A percentile compares a stretch with the other conserved stretches of the same genome.
phyloP scores from a whole-genome alignment of 2,888 invertebrate genomes.

The Orgyia antiqua region DNA sequence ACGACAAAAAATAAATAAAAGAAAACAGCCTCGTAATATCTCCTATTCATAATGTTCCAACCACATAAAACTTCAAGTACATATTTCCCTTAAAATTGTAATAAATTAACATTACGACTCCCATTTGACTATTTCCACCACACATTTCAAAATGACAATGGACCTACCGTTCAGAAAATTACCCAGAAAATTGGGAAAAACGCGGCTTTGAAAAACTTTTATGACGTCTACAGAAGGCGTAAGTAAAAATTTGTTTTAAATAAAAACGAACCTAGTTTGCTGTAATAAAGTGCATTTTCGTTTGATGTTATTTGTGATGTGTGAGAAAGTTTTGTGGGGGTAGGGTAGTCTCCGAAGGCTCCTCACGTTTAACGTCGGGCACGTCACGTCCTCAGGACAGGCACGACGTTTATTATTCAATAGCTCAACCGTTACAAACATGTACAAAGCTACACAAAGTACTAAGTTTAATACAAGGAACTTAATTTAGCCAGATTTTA shows the following conservation, averaged over 20 bases:
- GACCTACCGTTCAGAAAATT: slow-evolving; percentile 39
- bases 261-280: slow-evolving; percentile 31
- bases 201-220: slow-evolving; percentile 46
- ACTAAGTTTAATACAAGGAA: slow-evolving; percentile 22
- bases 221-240: slow-evolving; percentile 22
- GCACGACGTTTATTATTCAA: slow-evolving; percentile 63
- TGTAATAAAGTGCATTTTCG: slow-evolving; percentile 49
- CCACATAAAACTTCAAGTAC: slow-evolving; percentile 20
- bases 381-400: slow-evolving; percentile 39
- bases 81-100: slow-evolving; percentile 29
- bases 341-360: slow-evolving; percentile 35
- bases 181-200: slow-evolving; percentile 50
- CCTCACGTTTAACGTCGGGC: slow-evolving; percentile 48
- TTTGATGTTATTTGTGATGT: slow-evolving; percentile 29
- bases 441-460: slow-evolving; percentile 33
- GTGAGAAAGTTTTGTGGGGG: slow-evolving; percentile 31
- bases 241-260: slow-evolving; percentile 29
- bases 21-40: slow-evolving; percentile 8
- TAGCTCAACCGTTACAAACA: slow-evolving; percentile 58
- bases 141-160: slow-evolving; percentile 55
- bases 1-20: too few relatives aligned
- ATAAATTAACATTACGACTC: slow-evolving; percentile 44
- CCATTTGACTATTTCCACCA: slow-evolving; percentile 47
- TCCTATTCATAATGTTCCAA: slow-evolving; percentile 17
- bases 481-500: slow-evolving; percentile 23